Conservation (phyloP, 2,888 invertebrate genomes). For the Hymenopus coronatus region DNA sequence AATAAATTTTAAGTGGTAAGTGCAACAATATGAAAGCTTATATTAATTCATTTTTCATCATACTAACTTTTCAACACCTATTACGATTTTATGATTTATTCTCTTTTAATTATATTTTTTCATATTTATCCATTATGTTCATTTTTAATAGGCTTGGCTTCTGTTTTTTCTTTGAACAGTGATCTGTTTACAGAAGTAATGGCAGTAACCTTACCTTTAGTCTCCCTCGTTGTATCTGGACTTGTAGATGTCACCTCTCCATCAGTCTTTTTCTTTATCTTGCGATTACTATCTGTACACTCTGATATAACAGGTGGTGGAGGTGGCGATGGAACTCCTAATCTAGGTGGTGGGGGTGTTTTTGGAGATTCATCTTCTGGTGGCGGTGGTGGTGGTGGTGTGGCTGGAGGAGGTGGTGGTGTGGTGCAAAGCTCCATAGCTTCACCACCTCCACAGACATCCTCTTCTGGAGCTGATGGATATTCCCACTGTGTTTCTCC, state of each 20-base stretch:
- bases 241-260: slow-evolving; percentile 21
- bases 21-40: no score
- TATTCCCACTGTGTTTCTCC: slow-evolving; percentile 65
- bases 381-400: slow-evolving; percentile 37
- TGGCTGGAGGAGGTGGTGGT: slow-evolving; percentile 35
- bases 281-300: background rate
- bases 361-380: slow-evolving; percentile 40
- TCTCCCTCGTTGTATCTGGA: slow-evolving; percentile 33
- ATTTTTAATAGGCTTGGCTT: no score
- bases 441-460: slow-evolving; percentile 26
- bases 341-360: slow-evolving; percentile 46
- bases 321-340: slow-evolving; percentile 30
- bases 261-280: slow-evolving; percentile 19
- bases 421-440: slow-evolving; percentile 33
- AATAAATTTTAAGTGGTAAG: no score
- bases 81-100: no score
- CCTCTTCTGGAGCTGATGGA: slow-evolving; percentile 43
- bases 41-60: no score
- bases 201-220: background rate
- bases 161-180: no score
- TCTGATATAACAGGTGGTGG: slow-evolving; percentile 4
- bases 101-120: no score
- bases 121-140: no score
- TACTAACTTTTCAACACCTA: no score
- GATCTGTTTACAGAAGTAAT: no score